phyloP scores from a whole-genome alignment of 2,797 vertebrate species.

The Eurystomus glaucurus region DNA sequence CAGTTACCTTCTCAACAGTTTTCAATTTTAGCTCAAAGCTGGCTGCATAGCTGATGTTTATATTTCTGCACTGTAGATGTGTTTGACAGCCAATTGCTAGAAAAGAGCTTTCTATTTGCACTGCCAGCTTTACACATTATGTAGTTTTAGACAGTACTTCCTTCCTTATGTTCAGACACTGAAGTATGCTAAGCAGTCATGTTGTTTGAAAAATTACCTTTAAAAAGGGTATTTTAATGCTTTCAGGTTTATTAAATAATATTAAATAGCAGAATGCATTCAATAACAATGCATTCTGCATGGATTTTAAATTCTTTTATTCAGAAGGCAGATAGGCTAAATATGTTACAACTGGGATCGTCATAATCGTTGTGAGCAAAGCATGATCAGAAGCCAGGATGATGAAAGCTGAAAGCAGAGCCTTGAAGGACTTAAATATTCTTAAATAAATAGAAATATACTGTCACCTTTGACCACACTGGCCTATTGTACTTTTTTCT shows the following conservation, averaged over 20 bases:
- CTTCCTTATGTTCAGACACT: conserved; percentile 39
- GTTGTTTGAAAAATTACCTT: conserved; percentile 53
- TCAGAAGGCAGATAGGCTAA: neutral
- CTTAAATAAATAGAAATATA: conserved; percentile 35
- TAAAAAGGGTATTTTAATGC: neutral
- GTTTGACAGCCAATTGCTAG: conserved; percentile 67
- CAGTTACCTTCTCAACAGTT: conserved; percentile 32
- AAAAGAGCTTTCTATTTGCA: conserved; percentile 59
- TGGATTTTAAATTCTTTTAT: conserved; percentile 18
- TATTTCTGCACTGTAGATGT: conserved; percentile 61
- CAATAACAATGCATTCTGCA: neutral
- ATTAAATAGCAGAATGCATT: neutral
- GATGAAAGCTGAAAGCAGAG: neutral
- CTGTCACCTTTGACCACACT: neutral
- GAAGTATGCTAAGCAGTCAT: conserved; percentile 31
- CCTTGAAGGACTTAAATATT: conserved; percentile 17
- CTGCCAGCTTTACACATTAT: conserved; percentile 59
- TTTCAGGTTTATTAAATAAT: conserved; percentile 30
- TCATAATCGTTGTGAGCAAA: neutral
- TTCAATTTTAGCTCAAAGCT: conserved; percentile 45
- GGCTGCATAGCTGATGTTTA: conserved; percentile 53
- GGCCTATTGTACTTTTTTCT: neutral
- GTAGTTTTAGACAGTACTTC: conserved; percentile 39
- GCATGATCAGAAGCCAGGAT: neutral
- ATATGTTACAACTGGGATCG: neutral